These are phyloP conservation scores for Garrulus glandarius DNA, from an alignment of 2,797 vertebrate genomes.

Conservation along the genomic window DNA sequence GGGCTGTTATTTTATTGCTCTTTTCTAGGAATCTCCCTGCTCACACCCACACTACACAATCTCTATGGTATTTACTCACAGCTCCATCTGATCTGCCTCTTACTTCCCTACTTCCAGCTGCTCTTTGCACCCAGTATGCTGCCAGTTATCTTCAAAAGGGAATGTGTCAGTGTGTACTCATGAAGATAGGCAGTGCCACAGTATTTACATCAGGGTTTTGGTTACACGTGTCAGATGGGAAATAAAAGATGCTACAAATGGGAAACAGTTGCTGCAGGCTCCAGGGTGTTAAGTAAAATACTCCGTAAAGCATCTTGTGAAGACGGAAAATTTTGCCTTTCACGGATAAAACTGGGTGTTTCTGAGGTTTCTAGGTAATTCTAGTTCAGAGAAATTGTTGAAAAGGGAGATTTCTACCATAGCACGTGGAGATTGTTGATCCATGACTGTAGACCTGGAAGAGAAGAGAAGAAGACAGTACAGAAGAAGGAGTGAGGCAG, in stretches of 20 bases:
- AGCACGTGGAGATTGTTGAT: neutral
- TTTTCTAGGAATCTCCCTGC: constrained; percentile 26
- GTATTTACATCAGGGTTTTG: constrained; percentile 15
- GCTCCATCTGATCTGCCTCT: constrained; percentile 3
- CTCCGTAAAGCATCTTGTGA: neutral
- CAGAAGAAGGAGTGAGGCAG: neutral
- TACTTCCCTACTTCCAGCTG: constrained; percentile 29
- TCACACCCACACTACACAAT: neutral
- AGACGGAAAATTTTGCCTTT: neutral
- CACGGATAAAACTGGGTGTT: neutral
- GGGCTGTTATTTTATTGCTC: neutral
- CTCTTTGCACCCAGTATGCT: neutral
- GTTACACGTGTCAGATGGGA: neutral
- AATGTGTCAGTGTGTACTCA: neutral
- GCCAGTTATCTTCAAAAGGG: constrained; percentile 48
- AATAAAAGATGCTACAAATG: constrained; percentile 11
- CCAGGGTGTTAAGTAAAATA: neutral
- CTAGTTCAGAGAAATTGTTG: neutral
- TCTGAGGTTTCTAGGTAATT: neutral
- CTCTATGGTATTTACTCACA: constrained; percentile 1
- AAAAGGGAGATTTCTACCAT: neutral
- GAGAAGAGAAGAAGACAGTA: neutral
- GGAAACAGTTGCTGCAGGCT: constrained; percentile 7
- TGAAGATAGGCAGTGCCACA: neutral
- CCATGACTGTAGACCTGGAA: neutral